A percentile compares a stretch with the other conserved stretches of the same genome.
These are phyloP conservation scores for Sus scrofa DNA, from an alignment of 2,113 vertebrate genomes.

Conservation along the genomic window DNA sequence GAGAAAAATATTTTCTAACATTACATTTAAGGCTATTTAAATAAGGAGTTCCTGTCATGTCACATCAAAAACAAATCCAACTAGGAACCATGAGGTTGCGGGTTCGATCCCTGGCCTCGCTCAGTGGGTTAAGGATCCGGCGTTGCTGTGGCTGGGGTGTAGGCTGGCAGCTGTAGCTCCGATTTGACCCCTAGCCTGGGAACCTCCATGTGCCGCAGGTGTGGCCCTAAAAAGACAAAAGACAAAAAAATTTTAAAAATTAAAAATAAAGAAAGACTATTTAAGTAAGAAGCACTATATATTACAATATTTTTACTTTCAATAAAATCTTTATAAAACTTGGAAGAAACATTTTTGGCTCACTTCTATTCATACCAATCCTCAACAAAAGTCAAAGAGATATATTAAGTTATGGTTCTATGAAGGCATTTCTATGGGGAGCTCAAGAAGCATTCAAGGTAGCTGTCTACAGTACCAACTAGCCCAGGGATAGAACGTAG, in stretches of 20 bases:
- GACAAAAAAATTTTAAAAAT: too few species aligned
- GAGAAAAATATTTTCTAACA: background rate
- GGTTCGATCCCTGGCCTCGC: background rate
- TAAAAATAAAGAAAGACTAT: too few species aligned
- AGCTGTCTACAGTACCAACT: background rate
- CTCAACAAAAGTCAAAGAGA: background rate
- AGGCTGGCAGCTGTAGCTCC: too few species aligned
- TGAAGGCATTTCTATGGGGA: background rate
- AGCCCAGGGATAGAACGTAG: background rate
- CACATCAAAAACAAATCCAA: too few species aligned
- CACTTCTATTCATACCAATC: background rate
- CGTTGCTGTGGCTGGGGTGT: too few species aligned
- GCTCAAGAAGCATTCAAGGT: background rate
- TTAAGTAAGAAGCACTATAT: background rate
- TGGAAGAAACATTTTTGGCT: constrained; percentile 25
- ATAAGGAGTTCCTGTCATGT: background rate
- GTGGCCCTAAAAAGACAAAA: too few species aligned
- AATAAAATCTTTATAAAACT: background rate
- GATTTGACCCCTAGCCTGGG: too few species aligned
- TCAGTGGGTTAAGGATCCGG: too few species aligned
- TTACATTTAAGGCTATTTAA: background rate
- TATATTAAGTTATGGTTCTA: background rate
- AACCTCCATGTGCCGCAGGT: too few species aligned
- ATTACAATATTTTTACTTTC: background rate
- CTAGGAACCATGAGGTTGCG: too few species aligned